Evolutionary conservation across 2,888 invertebrate species (phyloP), one percentile per base, ranked within the genome.

Genomic region (Catonia carolina): DNA sequence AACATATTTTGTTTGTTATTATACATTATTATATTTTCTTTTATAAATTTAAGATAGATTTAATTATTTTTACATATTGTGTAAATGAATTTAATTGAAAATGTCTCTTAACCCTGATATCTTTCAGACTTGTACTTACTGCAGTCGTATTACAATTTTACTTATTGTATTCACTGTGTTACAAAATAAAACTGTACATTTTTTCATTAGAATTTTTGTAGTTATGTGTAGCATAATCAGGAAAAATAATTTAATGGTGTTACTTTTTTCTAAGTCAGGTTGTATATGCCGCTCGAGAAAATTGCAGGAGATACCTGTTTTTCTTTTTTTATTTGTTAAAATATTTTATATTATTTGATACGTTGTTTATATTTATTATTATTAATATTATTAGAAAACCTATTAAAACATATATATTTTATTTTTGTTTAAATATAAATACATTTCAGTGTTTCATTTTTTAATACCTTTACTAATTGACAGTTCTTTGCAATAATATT

Each of bases 51-150:
- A 27, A 27, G 27, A 8, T 27, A 27, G 27, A 27, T 6, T 27
- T n/a, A n/a, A 27, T 27, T 6, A 27, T 27, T 27, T 27, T 27
- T 4, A 27, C 8, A 8, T 27, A n/a, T n/a, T n/a, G n/a, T n/a
- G n/a, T n/a, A n/a, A n/a, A n/a, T n/a, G 22, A 45, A 45, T 45
- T 45, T 23, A 18, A 17, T 23, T 27, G 14, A 15, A 23, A 52
- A 23, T 52, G 31, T 58, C 58, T 54, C 58, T 37, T 53, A 54
- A 57, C 58, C 58, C 58, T 42, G 27, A 58, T 23, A 35, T 54
- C 58, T 58, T 58, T 58, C 58, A 58, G 27, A 23, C 53, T 52
- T 53, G 58, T 58, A 58, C 58, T 54, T 58, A 58, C 45, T 52
- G 37, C n/a, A n/a, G 27, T 27, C 4, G 5, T 27, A 27, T 27